Evolutionary conservation across 2,113 vertebrate genomes (phyloP).

Genomic region (Todiramphus chloris): DNA sequence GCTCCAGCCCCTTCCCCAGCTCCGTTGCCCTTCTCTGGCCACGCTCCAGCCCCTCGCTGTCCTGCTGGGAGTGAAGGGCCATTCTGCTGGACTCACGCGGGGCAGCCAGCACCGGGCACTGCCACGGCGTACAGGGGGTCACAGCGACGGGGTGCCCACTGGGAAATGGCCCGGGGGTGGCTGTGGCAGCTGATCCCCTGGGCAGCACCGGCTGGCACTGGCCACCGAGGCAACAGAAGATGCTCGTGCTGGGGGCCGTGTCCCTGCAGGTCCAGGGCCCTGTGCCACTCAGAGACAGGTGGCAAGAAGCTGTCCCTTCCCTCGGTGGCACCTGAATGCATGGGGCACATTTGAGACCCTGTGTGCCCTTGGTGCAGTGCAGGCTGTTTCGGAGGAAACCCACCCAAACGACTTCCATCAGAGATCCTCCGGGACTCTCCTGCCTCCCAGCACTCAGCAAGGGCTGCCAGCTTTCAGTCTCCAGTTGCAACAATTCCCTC

Average conservation of each 20-base stretch:
- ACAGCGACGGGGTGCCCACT: background rate
- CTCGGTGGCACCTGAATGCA: rapidly evolving
- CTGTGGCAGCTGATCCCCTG: background rate
- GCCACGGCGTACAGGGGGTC: rapidly evolving
- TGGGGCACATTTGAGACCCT: background rate
- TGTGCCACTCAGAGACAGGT: background rate
- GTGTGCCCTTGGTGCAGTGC: background rate
- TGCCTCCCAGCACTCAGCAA: background rate
- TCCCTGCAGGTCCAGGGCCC: background rate
- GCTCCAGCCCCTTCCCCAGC: no score
- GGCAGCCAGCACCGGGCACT: background rate
- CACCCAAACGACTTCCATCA: background rate
- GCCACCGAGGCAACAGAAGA: background rate
- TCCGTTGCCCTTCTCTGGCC: no score
- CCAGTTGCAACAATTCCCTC: background rate
- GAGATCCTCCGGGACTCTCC: background rate
- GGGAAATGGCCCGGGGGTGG: background rate
- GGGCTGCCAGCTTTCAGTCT: background rate
- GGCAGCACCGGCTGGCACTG: background rate
- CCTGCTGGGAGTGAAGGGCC: background rate
- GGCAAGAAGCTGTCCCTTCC: rapidly evolving
- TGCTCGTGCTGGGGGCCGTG: rapidly evolving
- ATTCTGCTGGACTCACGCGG: background rate
- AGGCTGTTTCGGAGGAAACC: background rate
- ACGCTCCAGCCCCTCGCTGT: background rate